phyloP scores from a whole-genome alignment of 2,888 invertebrate species.

The Chalcis sispes region DNA sequence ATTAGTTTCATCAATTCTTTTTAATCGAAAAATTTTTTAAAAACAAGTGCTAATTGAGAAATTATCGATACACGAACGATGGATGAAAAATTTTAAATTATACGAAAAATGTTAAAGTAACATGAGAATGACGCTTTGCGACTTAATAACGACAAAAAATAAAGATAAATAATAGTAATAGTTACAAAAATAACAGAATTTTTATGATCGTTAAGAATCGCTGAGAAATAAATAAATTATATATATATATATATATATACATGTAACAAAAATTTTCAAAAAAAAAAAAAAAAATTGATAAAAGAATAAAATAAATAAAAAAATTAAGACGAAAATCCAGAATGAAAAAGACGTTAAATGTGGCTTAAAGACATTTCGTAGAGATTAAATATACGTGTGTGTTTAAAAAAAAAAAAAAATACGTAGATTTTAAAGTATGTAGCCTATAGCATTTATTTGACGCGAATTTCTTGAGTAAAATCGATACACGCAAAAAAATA shows the following conservation, averaged over 20 bases:
- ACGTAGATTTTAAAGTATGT: no score
- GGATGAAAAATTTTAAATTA: constrained; percentile 12
- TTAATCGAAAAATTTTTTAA: no score
- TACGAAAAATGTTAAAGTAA: constrained; percentile 7
- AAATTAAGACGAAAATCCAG: no score
- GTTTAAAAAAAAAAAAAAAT: constrained; percentile 10
- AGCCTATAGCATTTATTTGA: no score
- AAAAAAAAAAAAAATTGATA: constrained; percentile 28
- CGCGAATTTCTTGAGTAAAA: no score
- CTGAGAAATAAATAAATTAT: constrained; percentile 14
- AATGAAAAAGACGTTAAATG: constrained; percentile 41
- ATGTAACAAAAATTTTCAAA: constrained; percentile 17
- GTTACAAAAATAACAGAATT: constrained; percentile 17
- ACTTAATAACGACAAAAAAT: constrained; percentile 7
- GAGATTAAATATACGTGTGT: constrained; percentile 23
- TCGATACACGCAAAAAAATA: neutral
- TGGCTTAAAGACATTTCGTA: constrained; percentile 43
- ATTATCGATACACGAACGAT: constrained; percentile 20
- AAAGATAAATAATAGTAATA: constrained; percentile 26
- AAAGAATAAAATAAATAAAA: no score
- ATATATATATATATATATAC: constrained; percentile 1
- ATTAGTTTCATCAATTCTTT: no score
- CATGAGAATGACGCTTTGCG: constrained; percentile 18
- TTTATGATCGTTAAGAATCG: constrained; percentile 23
- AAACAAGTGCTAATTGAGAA: neutral